A percentile compares a stretch with the other conserved stretches of the same genome.
These are phyloP conservation scores for Drosophila mimica DNA, from an alignment of 2,888 invertebrate species.

Conservation along the genomic window DNA sequence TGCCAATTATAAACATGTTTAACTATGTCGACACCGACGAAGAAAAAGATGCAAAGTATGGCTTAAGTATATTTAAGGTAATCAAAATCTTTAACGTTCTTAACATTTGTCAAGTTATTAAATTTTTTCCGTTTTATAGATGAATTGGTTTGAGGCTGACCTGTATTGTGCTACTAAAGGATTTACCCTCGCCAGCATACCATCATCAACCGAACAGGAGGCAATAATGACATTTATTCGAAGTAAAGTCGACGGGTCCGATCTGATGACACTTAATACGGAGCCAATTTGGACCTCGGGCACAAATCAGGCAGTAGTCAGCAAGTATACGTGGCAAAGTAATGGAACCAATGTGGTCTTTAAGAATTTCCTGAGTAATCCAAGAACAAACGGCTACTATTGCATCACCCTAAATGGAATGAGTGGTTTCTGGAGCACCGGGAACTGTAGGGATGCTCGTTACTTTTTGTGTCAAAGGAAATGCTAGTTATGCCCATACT, in stretches of 20 bases:
- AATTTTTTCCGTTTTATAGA: background rate
- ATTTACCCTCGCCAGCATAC: constrained; percentile 6
- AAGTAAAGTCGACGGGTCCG: background rate
- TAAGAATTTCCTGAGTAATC: background rate
- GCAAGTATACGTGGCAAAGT: constrained; percentile 12
- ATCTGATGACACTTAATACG: background rate
- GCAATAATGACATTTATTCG: background rate
- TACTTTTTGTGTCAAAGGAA: background rate
- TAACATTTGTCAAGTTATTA: too few relatives aligned
- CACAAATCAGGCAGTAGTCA: constrained; percentile 9
- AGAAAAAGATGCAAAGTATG: background rate
- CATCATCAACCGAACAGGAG: background rate
- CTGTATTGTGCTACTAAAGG: background rate
- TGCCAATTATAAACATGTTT: background rate
- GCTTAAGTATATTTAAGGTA: constrained; percentile 9
- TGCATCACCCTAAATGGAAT: background rate
- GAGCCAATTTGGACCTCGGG: constrained; percentile 23
- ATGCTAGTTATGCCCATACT: background rate
- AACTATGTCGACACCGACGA: background rate
- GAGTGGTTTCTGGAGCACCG: background rate
- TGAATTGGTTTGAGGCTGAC: constrained; percentile 24
- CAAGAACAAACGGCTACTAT: too few relatives aligned
- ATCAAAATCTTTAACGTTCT: background rate
- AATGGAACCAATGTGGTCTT: background rate
- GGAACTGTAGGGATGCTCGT: background rate